Percentiles rank a stretch among this genome's conserved stretches.
These are phyloP conservation scores for Phyto melanocephala DNA, from an alignment of 2,888 invertebrate species.

Conservation along the genomic window DNA sequence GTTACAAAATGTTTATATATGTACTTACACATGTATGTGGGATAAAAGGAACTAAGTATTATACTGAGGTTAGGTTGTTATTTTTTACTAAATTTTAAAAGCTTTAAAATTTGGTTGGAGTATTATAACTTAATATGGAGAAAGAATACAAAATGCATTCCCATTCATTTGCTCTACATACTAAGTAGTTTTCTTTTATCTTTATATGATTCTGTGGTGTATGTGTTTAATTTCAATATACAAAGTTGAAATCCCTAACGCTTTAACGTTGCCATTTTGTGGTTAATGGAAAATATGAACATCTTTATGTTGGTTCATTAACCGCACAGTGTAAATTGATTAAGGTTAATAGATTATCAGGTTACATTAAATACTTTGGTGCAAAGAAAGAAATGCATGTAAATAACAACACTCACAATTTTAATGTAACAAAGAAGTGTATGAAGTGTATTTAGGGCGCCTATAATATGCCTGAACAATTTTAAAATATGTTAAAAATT, in stretches of 20 bases:
- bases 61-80: too few relatives aligned
- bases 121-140: too few relatives aligned
- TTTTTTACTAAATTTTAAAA: too few relatives aligned
- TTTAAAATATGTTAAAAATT: too few relatives aligned
- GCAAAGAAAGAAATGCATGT: too few relatives aligned
- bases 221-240: neutral
- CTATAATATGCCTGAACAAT: too few relatives aligned
- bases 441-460: too few relatives aligned
- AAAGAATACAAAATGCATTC: too few relatives aligned
- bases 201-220: neutral
- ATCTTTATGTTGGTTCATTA: slow-evolving; percentile 5
- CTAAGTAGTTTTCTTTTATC: neutral
- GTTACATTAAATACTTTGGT: neutral
- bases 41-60: neutral
- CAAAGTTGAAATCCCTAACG: slow-evolving; percentile 16
- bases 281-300: slow-evolving; percentile 35
- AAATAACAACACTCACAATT: too few relatives aligned
- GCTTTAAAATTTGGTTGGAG: too few relatives aligned
- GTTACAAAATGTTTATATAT: neutral
- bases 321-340: slow-evolving; percentile 13
- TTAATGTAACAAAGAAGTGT: too few relatives aligned
- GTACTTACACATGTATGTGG: neutral
- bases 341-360: slow-evolving; percentile 19
- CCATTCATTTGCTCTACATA: too few relatives aligned
- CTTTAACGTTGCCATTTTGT: slow-evolving; percentile 6